Evolutionary conservation across 2,113 vertebrate species (phyloP), one percentile per base, ranked within the genome.

Genomic region (Elephas maximus): DNA sequence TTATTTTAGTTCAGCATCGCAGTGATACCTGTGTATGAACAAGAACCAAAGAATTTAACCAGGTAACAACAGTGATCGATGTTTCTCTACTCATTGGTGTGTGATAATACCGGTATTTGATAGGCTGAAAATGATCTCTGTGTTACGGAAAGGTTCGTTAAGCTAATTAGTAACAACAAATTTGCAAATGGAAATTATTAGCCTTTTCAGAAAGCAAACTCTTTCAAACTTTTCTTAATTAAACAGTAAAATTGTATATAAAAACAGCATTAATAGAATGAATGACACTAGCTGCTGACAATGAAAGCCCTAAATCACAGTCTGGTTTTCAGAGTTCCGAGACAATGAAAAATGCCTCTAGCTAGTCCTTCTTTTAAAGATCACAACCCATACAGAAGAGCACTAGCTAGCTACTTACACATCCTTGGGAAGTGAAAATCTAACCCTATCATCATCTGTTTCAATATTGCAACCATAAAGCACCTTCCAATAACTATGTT

Each of bases 241-340:
- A 93, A 89, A 79, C 62, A 95, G 53, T 60, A 80, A 84, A 81
- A 44, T 67, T 92, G 6, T 76, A 65, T 77, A 6, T 92, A 79
- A 95, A 80, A 71, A 41, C 33, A 41, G 1, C 67, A n/a, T 83
- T 69, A 84, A 48, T 41, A 37, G 41, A 92, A 62, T 95, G 60
- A 78, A 44, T 63, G 24, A 45, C 62, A 53, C 9, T 83, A 57
- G 15, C 76, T 96, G 30, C 8, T 89, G 74, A 89, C 30, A 79
- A 53, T 30, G 51, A 83, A 30, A 60, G 0, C 28, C 45, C 10
- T 84, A 60, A 91, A 21, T 24, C 33, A 60, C 21, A 14, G 17
- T 67, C 15, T 57, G 15, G 1, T 44, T 65, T 69, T 80, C 28
- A 79, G 45, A 69, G 3, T 73, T 44, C 65, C 51, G 48, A 85